Evolutionary conservation across 2,797 vertebrate genomes (phyloP).

Genomic region (Pantherophis vulpinus): DNA sequence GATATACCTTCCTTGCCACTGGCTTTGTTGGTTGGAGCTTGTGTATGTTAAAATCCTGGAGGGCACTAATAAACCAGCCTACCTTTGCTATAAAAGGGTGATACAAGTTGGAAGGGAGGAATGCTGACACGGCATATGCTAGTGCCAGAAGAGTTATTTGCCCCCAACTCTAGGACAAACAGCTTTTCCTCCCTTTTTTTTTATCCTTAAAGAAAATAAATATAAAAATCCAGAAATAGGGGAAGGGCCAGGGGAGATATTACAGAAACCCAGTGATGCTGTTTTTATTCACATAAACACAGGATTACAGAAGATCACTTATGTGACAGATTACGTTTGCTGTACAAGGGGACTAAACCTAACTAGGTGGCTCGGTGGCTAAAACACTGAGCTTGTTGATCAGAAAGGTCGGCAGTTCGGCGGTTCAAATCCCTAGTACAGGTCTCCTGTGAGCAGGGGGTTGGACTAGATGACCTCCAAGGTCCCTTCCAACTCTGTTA

Average conservation of each 20-base stretch:
- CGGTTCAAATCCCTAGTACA: too few relatives aligned
- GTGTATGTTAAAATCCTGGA: background rate
- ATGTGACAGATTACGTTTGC: constrained; percentile 12
- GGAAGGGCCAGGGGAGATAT: background rate
- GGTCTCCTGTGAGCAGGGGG: too few relatives aligned
- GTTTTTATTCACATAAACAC: background rate
- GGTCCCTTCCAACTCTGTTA: too few relatives aligned
- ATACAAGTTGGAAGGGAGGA: background rate
- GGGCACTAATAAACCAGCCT: background rate
- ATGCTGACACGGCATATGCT: background rate
- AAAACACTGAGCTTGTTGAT: too few relatives aligned
- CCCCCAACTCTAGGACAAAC: background rate
- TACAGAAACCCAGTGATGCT: background rate
- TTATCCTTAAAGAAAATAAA: background rate
- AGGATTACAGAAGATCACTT: background rate
- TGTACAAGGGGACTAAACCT: background rate
- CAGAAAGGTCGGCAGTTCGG: too few relatives aligned
- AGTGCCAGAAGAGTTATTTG: background rate
- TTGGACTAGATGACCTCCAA: too few relatives aligned
- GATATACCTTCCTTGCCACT: background rate
- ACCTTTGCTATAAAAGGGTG: background rate
- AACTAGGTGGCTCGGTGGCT: too few relatives aligned
- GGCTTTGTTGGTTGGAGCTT: background rate
- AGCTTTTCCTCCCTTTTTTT: background rate
- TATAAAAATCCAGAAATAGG: background rate